Base-by-base conservation (phyloP, 2,888 invertebrate genomes). In the Athalia rosae region DNA sequence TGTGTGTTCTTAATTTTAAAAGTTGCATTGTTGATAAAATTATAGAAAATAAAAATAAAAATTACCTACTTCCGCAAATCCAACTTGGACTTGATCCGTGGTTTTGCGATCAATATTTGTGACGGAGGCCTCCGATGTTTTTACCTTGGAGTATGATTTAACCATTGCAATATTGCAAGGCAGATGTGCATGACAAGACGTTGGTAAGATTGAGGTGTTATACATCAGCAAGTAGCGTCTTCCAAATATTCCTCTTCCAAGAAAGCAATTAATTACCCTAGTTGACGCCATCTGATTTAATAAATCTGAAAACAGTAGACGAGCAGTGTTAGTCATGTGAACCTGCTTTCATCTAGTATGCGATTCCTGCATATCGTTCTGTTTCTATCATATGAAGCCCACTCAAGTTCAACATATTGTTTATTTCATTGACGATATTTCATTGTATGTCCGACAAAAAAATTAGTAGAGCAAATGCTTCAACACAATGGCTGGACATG, bases 21-120 rank as follows among this genome's bases (percentile, higher is more conserved):
- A n/a, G 28, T 28, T 28, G 28, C 28, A 28, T 28, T 28, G 28
- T 28, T 28, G 28, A 28, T 28, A 28, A 28, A 28, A 28, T 28
- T 28, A 64, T 3, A 5, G 73, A 79, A 80, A 76, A n/a, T n/a
- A n/a, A n/a, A n/a, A n/a, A n/a, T n/a, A 77, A 82, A 84, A 84
- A 81, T 87, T 87, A 89, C 88, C 89, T 85, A 85, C 84, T 86
- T 88, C 85, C 76, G 84, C 85, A 81, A 87, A 85, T 78, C 84
- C 83, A 63, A 85, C 81, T 78, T 87, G 86, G 9, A 87, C 77
- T 79, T 87, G 85, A 74, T 77, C 80, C 13, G 81, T 74, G 61
- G 83, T 82, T 61, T 74, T 81, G 58, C 77, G 80, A 13, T 83
- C 81, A 15, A 81, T 73, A 66, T 85, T 84, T 6, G 81, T 62